Conservation (phyloP, 1,140 invertebrate species). For the Homarus americanus region DNA sequence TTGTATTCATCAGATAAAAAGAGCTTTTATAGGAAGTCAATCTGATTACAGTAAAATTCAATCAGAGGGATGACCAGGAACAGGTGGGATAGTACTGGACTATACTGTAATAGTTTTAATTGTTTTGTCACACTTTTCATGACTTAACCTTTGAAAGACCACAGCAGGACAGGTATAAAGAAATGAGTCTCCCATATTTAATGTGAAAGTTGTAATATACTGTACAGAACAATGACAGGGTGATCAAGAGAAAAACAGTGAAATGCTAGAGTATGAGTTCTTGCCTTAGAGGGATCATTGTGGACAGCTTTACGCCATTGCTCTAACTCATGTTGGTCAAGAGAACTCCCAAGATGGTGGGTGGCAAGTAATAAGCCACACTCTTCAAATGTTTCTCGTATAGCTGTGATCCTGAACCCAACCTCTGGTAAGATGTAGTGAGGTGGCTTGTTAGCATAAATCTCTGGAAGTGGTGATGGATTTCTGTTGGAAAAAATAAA, state of each 20-base stretch:
- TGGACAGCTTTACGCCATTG: constrained; percentile 36
- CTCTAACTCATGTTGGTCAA: neutral
- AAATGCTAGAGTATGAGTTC: neutral
- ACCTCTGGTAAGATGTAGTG: constrained; percentile 51
- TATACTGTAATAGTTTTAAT: neutral
- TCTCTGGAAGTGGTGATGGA: constrained; percentile 24
- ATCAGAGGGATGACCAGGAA: too few species aligned
- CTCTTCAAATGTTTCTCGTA: constrained; percentile 59
- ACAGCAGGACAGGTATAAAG: neutral
- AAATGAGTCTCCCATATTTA: neutral
- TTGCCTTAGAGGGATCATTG: constrained; percentile 31
- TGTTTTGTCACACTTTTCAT: neutral
- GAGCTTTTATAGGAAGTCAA: too few species aligned
- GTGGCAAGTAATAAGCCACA: constrained; percentile 25
- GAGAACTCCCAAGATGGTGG: neutral
- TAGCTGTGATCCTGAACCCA: constrained; percentile 53
- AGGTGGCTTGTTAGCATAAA: constrained; percentile 33
- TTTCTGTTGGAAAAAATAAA: constrained; percentile 8
- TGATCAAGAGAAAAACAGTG: neutral
- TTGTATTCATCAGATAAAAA: too few species aligned
- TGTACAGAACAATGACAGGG: too few species aligned
- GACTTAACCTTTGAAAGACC: neutral
- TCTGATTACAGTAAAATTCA: too few species aligned
- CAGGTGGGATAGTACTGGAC: too few species aligned
- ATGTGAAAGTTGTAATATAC: neutral